These are phyloP conservation scores for Circaetus cinerascens DNA, from an alignment of 2,113 vertebrate genomes.

Conservation along the genomic window DNA sequence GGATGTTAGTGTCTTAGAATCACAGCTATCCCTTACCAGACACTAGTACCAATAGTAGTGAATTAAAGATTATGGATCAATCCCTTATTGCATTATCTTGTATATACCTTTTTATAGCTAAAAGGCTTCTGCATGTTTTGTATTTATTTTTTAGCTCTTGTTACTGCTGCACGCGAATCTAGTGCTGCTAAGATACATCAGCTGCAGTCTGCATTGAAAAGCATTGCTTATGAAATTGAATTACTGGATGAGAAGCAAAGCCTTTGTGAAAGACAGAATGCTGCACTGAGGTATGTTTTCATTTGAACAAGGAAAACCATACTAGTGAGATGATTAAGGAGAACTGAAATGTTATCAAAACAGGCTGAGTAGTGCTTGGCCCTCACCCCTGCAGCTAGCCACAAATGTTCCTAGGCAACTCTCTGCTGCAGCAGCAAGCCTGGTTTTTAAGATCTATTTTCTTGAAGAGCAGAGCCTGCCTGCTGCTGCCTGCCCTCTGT, in stretches of 20 bases:
- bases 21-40: neutral
- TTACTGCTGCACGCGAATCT: conserved; percentile 62
- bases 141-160: conserved; percentile 43
- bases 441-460: neutral
- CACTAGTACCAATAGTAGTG: neutral
- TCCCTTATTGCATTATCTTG: neutral
- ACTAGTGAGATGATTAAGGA: neutral
- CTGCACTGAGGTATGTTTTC: conserved; percentile 51
- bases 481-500: neutral
- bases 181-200: conserved; percentile 62
- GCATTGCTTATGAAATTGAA: neutral
- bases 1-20: neutral
- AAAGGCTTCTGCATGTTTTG: neutral
- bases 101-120: neutral
- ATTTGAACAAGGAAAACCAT: neutral
- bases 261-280: conserved; percentile 54
- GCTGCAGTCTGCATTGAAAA: conserved; percentile 52
- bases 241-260: conserved; percentile 26
- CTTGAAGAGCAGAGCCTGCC: neutral
- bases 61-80: neutral
- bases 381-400: neutral
- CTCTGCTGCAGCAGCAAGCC: neutral
- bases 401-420: neutral
- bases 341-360: neutral
- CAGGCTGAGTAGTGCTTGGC: neutral